A percentile compares a stretch with the other conserved stretches of the same genome.
These are phyloP conservation scores for Brachyistius frenatus DNA, from an alignment of 2,113 vertebrate species.

Conservation along the genomic window DNA sequence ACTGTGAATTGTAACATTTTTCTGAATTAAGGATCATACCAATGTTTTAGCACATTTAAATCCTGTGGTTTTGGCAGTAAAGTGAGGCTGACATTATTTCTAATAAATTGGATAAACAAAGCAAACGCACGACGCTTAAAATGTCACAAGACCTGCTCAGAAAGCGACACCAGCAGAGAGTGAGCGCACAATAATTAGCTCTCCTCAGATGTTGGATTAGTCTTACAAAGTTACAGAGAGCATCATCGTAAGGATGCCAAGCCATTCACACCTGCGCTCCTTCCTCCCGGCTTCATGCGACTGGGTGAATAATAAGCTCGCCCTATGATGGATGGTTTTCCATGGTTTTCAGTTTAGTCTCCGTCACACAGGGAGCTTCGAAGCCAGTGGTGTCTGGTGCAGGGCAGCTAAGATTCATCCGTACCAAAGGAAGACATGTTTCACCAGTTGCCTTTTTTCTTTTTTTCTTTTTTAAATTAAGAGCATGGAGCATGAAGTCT, in stretches of 20 bases:
- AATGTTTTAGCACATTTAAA: background rate
- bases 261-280: constrained; percentile 36
- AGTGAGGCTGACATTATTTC: background rate
- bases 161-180: constrained; percentile 39
- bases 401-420: background rate
- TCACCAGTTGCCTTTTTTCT: background rate
- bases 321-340: background rate
- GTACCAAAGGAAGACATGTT: accelerated
- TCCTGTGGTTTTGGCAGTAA: background rate
- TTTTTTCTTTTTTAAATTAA: constrained; percentile 11
- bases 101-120: background rate
- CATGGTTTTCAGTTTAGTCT: constrained; percentile 9
- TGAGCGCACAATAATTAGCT: constrained; percentile 20
- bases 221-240: constrained; percentile 14
- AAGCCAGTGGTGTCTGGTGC: background rate
- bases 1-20: too few species aligned
- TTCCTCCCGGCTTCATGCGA: background rate
- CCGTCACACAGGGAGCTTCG: background rate
- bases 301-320: constrained; percentile 12
- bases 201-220: constrained; percentile 52
- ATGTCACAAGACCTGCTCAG: constrained; percentile 21
- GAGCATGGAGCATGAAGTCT: background rate
- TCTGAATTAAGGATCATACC: background rate
- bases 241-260: background rate
- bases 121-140: background rate